These are phyloP conservation scores for Cardinalis cardinalis DNA, from an alignment of 2,113 vertebrate species.

Conservation along the genomic window DNA sequence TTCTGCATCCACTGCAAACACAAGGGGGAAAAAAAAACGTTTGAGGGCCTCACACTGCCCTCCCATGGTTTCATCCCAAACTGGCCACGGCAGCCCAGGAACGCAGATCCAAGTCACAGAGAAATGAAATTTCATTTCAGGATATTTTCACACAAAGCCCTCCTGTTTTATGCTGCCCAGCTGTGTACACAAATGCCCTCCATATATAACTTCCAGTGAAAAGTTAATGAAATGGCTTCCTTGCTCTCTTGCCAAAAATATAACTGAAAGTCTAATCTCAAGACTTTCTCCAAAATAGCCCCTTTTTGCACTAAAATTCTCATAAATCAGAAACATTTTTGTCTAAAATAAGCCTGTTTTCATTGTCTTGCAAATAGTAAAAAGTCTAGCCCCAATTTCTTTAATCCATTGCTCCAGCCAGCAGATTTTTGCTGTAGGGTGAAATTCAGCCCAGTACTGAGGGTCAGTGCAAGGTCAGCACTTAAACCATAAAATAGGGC, in stretches of 20 bases:
- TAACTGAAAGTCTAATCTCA: constrained; percentile 45
- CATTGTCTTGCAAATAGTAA: constrained; percentile 53
- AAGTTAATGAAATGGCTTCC: constrained; percentile 63
- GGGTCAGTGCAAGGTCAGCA: constrained; percentile 49
- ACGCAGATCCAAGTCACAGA: not conserved
- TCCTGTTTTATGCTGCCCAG: constrained; percentile 62
- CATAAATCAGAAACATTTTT: constrained; percentile 51
- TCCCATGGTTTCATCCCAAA: constrained; percentile 1
- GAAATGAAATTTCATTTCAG: constrained; percentile 54
- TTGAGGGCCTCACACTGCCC: constrained; percentile 22
- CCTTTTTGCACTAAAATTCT: constrained; percentile 49
- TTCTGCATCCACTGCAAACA: not conserved
- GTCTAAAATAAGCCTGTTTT: constrained; percentile 33
- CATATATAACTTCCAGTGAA: constrained; percentile 59
- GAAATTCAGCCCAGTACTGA: constrained; percentile 42
- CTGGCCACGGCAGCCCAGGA: not conserved
- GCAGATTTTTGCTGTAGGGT: constrained; percentile 22
- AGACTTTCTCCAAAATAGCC: constrained; percentile 44
- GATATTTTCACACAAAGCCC: constrained; percentile 61
- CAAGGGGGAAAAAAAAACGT: not conserved
- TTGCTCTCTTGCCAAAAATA: constrained; percentile 47
- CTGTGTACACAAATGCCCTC: constrained; percentile 62
- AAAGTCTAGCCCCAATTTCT: constrained; percentile 24
- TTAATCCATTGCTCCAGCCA: constrained; percentile 5
- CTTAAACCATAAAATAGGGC: constrained; percentile 62